These are phyloP conservation scores for Ceriagrion tenellum DNA, from an alignment of 2,888 invertebrate genomes.

Conservation along the genomic window DNA sequence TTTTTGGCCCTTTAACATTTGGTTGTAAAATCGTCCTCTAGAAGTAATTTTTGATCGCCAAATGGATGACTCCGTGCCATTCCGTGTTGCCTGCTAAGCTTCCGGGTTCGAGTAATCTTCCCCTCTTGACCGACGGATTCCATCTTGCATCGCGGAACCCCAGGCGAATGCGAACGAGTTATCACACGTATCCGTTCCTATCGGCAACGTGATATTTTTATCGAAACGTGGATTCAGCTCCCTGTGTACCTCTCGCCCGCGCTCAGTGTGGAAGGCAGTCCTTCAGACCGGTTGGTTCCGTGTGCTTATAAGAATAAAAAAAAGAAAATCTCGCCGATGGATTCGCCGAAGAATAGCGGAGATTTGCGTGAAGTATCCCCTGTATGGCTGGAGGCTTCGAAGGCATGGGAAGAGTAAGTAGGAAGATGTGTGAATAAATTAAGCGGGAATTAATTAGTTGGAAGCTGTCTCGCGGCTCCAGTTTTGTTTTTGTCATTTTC, in stretches of 20 bases:
- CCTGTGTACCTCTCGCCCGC: neutral
- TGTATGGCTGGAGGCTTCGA: neutral
- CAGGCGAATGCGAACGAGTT: neutral
- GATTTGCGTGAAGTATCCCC: neutral
- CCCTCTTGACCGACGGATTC: no score
- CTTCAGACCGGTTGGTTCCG: no score
- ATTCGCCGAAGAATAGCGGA: neutral
- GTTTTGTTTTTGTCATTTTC: no score
- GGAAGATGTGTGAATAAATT: neutral
- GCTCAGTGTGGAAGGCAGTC: neutral
- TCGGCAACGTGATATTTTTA: constrained; percentile 11
- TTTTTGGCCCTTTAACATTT: no score
- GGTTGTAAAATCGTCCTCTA: no score
- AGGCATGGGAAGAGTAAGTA: neutral
- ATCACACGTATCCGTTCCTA: neutral
- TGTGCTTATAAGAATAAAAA: no score
- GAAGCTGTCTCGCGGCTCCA: no score
- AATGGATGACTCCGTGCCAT: no score
- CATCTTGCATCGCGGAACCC: no score
- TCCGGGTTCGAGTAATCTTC: no score
- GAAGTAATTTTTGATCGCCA: no score
- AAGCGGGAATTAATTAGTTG: neutral
- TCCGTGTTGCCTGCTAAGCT: no score
- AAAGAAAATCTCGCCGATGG: neutral
- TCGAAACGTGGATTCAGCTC: neutral